These are phyloP conservation scores for Aurelia sp. DNA, from an alignment of 30 jellyfish, hydroid and myxozoan species.

Conservation along the genomic window DNA sequence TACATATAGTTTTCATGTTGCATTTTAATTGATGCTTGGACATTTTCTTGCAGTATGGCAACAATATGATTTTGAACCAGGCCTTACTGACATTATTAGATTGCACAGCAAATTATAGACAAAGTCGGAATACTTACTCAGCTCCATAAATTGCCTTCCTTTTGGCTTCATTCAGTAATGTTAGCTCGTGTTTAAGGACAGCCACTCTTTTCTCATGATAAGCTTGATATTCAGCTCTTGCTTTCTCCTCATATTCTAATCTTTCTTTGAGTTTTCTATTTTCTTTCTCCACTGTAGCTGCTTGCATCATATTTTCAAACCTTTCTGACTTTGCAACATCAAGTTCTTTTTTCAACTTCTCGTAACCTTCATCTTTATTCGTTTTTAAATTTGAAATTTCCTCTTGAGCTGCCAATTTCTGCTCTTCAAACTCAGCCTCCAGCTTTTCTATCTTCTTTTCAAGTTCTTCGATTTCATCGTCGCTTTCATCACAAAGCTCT, in stretches of 20 bases:
- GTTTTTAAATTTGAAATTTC: constrained; percentile 4
- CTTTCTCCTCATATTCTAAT: constrained; percentile 26
- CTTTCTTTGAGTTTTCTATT: constrained; percentile 15
- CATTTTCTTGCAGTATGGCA: too few species aligned
- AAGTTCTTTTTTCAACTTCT: constrained; percentile 2
- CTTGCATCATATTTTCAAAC: constrained; percentile 9
- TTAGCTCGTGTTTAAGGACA: constrained; percentile 33
- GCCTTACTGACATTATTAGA: too few species aligned
- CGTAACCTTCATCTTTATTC: neutral
- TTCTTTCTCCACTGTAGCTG: constrained; percentile 30
- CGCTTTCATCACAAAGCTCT: neutral
- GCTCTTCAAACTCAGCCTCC: neutral
- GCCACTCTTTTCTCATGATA: constrained; percentile 60
- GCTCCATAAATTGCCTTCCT: neutral
- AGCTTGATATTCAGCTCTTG: constrained; percentile 16
- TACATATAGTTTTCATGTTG: too few species aligned
- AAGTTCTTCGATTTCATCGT: neutral
- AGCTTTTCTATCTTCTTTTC: neutral
- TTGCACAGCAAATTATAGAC: too few species aligned
- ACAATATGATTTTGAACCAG: too few species aligned
- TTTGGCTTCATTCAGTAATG: constrained; percentile 14
- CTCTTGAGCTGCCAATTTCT: constrained; percentile 9
- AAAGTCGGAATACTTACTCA: too few species aligned
- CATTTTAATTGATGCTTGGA: too few species aligned
- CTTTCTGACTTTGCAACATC: constrained; percentile 3